Evolutionary conservation across 2,797 vertebrate genomes (phyloP).

Genomic region (Simalia tracyae): DNA sequence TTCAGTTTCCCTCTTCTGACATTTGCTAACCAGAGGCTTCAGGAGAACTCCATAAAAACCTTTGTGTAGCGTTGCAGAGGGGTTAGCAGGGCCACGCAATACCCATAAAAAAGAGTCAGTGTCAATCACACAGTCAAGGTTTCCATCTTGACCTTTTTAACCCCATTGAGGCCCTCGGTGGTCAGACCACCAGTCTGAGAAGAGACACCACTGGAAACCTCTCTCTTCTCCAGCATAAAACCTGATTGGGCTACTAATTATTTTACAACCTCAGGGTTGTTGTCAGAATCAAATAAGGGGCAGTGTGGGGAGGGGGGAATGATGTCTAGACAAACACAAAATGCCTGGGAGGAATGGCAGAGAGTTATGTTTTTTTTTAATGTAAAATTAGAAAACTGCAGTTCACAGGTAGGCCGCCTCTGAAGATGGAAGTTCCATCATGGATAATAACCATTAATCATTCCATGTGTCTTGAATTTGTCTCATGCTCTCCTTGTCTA

Average conservation of each 20-base stretch:
- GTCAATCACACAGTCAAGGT: neutral
- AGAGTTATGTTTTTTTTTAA: neutral
- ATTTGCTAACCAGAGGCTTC: neutral
- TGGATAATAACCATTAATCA: neutral
- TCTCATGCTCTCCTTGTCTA: neutral
- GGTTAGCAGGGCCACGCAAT: neutral
- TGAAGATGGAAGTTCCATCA: neutral
- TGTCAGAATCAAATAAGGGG: neutral
- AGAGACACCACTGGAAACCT: neutral
- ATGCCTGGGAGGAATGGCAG: neutral
- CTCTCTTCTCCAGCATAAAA: neutral
- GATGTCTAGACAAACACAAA: neutral
- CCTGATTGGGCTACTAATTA: neutral
- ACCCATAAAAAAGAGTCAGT: neutral
- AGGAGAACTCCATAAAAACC: neutral
- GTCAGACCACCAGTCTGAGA: neutral
- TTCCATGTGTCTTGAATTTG: neutral
- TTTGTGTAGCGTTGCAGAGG: neutral
- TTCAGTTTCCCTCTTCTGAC: neutral
- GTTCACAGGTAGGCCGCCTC: neutral
- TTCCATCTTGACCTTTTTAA: neutral
- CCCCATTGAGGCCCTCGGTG: neutral
- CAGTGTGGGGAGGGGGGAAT: no score
- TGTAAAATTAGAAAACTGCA: neutral
- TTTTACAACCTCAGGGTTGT: neutral